Evolutionary conservation across 1,140 invertebrate genomes (phyloP).

Genomic region (Babylonia areolata): DNA sequence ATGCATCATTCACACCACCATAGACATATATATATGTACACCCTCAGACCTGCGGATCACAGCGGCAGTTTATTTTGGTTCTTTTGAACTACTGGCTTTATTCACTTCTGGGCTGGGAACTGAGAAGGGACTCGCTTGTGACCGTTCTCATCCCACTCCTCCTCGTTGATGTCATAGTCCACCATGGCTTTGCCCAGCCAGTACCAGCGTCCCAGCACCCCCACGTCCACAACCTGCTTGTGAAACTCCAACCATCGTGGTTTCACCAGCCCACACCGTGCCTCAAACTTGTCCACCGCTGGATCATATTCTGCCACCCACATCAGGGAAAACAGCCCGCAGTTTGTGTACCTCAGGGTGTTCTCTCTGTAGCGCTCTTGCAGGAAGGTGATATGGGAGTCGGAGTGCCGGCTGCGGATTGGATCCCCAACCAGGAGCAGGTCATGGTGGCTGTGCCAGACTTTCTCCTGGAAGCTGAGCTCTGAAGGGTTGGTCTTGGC

Average conservation of each 20-base stretch:
- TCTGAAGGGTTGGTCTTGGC: conserved; percentile 82
- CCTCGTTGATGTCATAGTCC: conserved; percentile 86
- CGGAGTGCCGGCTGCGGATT: conserved; percentile 83
- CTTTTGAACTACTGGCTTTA: too few relatives aligned
- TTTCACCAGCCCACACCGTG: conserved; percentile 84
- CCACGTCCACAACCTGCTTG: conserved; percentile 84
- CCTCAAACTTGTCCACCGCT: conserved; percentile 83
- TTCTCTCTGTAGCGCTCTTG: conserved; percentile 82
- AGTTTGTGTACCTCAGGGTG: conserved; percentile 80
- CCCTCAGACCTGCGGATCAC: too few relatives aligned
- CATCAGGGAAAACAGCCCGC: conserved; percentile 85
- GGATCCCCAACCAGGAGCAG: conserved; percentile 81
- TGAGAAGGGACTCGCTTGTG: not conserved
- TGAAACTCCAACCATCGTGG: conserved; percentile 67
- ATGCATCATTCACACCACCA: too few relatives aligned
- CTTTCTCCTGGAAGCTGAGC: conserved; percentile 79
- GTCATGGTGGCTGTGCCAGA: conserved; percentile 80
- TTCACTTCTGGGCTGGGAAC: not conserved
- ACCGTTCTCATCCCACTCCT: conserved; percentile 74
- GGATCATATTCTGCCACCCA: conserved; percentile 84
- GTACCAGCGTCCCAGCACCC: conserved; percentile 86
- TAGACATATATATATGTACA: too few relatives aligned
- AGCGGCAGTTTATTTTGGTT: too few relatives aligned
- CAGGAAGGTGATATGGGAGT: conserved; percentile 81
- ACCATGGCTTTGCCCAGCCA: conserved; percentile 83